Evolutionary conservation across 2,113 vertebrate genomes (phyloP).

Genomic region (Antigone vipio): DNA sequence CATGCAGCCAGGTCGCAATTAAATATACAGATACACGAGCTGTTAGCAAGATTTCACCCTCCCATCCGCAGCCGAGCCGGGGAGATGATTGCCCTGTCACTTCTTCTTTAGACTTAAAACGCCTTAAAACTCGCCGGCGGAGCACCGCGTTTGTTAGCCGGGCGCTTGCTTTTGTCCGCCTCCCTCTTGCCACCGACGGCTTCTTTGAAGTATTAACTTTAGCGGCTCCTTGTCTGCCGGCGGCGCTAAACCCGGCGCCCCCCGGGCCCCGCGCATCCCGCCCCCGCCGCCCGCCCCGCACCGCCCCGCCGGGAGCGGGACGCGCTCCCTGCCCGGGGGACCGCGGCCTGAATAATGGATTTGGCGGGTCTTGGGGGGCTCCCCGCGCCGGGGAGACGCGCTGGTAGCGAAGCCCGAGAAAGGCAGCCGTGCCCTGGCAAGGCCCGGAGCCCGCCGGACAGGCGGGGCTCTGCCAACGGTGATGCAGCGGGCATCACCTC

Average conservation of each 20-base stretch:
- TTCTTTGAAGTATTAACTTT: background rate
- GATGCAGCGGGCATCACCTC: background rate
- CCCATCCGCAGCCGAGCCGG: background rate
- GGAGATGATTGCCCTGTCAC: background rate
- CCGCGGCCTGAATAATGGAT: background rate
- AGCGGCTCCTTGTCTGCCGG: background rate
- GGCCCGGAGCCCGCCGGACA: background rate
- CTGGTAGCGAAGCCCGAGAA: background rate
- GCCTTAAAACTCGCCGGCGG: background rate
- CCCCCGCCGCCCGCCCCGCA: background rate
- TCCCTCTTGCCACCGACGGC: background rate
- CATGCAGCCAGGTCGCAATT: conserved; percentile 78
- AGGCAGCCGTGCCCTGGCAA: background rate
- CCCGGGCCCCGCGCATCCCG: background rate
- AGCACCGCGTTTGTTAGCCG: background rate
- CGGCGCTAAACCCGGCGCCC: background rate
- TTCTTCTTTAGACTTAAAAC: background rate
- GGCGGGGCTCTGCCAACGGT: background rate
- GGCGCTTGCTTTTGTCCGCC: background rate
- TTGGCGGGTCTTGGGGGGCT: background rate
- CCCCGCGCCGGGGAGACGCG: no score
- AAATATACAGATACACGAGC: conserved; percentile 64
- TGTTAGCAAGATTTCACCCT: conserved; percentile 42
- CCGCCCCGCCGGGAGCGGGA: background rate
- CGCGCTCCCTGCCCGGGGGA: background rate